Conservation (phyloP, 2,888 invertebrate genomes). For the Phasia obesa region DNA sequence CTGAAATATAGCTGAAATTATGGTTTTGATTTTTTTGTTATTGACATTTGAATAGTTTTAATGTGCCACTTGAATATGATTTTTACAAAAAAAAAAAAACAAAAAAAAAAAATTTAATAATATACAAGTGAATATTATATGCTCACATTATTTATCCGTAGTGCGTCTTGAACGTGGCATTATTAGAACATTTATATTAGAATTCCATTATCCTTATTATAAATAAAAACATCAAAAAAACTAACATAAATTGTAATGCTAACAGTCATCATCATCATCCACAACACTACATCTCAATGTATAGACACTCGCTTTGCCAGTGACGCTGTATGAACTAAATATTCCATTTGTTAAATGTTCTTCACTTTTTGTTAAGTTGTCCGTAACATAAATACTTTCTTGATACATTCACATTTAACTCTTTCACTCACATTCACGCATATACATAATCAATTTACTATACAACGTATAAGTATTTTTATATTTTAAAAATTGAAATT, state of each 20-base stretch:
- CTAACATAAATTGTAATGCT: slow-evolving; percentile 24
- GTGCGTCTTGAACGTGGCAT: not conserved
- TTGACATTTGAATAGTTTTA: slow-evolving; percentile 16
- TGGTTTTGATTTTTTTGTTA: slow-evolving; percentile 4
- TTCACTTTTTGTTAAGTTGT: slow-evolving; percentile 47
- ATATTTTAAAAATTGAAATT: slow-evolving; percentile 58
- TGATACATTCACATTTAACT: slow-evolving; percentile 10
- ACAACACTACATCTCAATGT: not conserved
- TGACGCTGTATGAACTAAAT: slow-evolving; percentile 19
- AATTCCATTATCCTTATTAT: slow-evolving; percentile 19
- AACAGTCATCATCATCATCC: slow-evolving; percentile 54
- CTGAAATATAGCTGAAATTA: slow-evolving; percentile 11
- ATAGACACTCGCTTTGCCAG: not conserved
- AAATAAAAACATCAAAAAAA: slow-evolving; percentile 9
- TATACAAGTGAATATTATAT: not conserved
- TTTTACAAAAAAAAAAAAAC: too few relatives aligned
- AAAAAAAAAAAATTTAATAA: too few relatives aligned
- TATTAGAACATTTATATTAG: slow-evolving; percentile 11
- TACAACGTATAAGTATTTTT: slow-evolving; percentile 38
- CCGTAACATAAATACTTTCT: slow-evolving; percentile 31
- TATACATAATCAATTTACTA: slow-evolving; percentile 11
- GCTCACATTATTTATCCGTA: not conserved
- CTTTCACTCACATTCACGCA: too few relatives aligned
- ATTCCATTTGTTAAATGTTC: slow-evolving; percentile 8
- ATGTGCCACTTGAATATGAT: too few relatives aligned